A percentile compares a stretch with the other conserved stretches of the same genome.
Evolutionary conservation across 2,888 invertebrate genomes (phyloP).

Genomic region (Cheilosia urbana): DNA sequence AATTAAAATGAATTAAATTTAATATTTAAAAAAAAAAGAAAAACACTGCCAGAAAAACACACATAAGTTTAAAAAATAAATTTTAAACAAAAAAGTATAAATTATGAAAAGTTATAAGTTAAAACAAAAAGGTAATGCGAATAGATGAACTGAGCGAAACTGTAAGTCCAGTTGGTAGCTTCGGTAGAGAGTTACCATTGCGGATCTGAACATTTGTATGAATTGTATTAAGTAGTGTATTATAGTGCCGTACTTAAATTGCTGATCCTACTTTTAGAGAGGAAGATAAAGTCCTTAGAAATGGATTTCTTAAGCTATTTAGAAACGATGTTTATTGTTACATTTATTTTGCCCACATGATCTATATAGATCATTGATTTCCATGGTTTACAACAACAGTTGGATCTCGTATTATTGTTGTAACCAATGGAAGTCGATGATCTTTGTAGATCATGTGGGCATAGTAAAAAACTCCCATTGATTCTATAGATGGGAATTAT

Average conservation of each 20-base stretch:
- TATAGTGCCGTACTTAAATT: not conserved
- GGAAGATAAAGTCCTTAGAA: not conserved
- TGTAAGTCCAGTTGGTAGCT: not conserved
- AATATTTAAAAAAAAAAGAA: conserved; percentile 39
- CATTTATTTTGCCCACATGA: too few species aligned
- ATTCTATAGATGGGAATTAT: too few species aligned
- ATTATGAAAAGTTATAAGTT: conserved; percentile 24
- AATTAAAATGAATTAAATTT: conserved; percentile 4
- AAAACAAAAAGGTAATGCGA: conserved; percentile 28
- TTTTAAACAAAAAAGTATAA: conserved; percentile 23
- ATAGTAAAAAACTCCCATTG: too few species aligned
- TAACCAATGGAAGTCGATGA: too few species aligned
- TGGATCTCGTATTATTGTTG: too few species aligned
- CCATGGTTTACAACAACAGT: too few species aligned
- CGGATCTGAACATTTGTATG: not conserved
- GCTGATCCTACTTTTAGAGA: not conserved
- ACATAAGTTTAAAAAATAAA: conserved; percentile 48
- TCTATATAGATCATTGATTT: too few species aligned
- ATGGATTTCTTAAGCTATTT: too few species aligned
- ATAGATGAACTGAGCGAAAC: conserved; percentile 10
- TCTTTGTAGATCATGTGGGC: too few species aligned
- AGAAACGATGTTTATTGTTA: too few species aligned
- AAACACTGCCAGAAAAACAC: conserved; percentile 70
- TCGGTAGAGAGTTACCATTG: conserved; percentile 1
- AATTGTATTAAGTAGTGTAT: not conserved